phyloP scores from a whole-genome alignment of 1,140 invertebrate species.

The Bicyclus anynana region DNA sequence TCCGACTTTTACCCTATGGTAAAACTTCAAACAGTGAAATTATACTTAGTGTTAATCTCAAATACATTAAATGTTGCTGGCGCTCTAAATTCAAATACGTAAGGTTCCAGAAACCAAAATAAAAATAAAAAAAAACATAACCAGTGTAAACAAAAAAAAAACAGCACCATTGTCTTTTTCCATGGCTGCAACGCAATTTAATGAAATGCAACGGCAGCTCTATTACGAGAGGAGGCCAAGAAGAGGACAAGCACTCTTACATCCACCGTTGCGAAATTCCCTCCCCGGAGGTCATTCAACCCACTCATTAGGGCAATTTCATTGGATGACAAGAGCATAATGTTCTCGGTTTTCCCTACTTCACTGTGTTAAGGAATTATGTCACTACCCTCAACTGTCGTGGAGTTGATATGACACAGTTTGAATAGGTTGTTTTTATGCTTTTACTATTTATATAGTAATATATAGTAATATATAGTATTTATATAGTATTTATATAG shows the following conservation, averaged over 20 bases:
- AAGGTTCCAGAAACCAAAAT: no score
- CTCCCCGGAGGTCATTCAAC: conserved; percentile 49
- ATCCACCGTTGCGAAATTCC: conserved; percentile 55
- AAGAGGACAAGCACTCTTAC: conserved; percentile 32
- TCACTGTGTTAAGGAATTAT: not conserved
- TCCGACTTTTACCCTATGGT: no score
- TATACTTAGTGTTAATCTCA: no score
- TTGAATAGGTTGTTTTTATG: not conserved
- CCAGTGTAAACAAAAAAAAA: not conserved
- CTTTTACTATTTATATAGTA: no score
- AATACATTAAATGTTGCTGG: no score
- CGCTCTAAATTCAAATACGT: no score
- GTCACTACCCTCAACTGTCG: not conserved
- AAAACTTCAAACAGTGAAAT: no score
- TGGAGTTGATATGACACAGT: not conserved
- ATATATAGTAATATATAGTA: no score
- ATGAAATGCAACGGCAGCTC: conserved; percentile 33
- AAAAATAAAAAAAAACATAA: not conserved
- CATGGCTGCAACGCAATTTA: not conserved
- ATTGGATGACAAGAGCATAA: conserved; percentile 31
- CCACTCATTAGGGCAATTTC: conserved; percentile 52
- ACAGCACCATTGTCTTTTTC: conserved; percentile 9
- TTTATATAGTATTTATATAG: no score
- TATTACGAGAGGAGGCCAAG: conserved; percentile 25
- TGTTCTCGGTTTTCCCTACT: not conserved